phyloP scores from a whole-genome alignment of 2,113 vertebrate genomes.

The Gavialis gangeticus region DNA sequence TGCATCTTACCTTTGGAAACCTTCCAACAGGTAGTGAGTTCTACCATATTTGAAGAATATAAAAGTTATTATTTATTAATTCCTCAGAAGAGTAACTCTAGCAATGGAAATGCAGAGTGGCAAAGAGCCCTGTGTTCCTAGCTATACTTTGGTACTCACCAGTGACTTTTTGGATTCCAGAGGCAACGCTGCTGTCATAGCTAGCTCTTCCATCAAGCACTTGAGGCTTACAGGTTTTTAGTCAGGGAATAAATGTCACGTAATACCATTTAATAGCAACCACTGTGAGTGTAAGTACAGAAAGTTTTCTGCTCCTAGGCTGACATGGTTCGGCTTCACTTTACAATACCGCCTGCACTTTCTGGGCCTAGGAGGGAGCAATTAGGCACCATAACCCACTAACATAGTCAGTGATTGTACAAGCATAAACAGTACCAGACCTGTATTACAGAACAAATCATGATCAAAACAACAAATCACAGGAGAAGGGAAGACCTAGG shows the following conservation, averaged over 20 bases:
- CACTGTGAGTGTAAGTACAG: constrained; percentile 37
- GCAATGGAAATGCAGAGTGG: not conserved
- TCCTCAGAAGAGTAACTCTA: not conserved
- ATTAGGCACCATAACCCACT: not conserved
- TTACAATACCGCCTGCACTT: not conserved
- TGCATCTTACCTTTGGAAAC: not conserved
- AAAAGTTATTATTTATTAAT: not conserved
- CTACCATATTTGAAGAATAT: not conserved
- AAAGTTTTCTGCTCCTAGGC: constrained; percentile 11
- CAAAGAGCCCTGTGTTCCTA: not conserved
- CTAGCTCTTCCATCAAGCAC: not conserved
- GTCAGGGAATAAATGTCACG: constrained; percentile 36
- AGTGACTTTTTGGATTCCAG: not conserved
- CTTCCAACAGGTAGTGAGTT: not conserved
- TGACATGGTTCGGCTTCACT: constrained; percentile 32
- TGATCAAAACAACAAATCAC: not conserved
- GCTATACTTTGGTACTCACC: not conserved
- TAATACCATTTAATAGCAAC: not conserved
- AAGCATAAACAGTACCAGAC: not conserved
- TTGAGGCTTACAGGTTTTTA: not conserved
- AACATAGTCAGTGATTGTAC: not conserved
- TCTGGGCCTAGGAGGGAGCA: not conserved
- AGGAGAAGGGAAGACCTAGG: not conserved
- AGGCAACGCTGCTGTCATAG: not conserved
- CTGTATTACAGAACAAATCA: not conserved